Percentiles rank a stretch among this genome's conserved stretches.
These are phyloP conservation scores for Sphyrna mokarran DNA, from an alignment of 2,113 vertebrate species.

Conservation along the genomic window DNA sequence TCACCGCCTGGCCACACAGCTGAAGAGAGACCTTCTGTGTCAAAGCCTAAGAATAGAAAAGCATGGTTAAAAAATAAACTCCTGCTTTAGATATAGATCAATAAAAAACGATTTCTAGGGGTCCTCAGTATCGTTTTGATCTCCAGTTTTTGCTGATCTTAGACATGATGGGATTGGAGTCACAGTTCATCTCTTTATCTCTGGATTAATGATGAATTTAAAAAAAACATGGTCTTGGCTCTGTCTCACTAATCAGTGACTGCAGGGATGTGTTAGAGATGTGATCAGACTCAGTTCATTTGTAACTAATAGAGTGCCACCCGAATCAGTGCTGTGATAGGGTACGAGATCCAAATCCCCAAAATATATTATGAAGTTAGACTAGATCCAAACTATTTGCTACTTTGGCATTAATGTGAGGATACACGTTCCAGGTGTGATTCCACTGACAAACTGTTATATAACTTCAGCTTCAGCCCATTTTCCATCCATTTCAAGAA, in stretches of 20 bases:
- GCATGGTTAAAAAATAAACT: background rate
- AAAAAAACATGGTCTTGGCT: background rate
- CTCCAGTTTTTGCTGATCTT: background rate
- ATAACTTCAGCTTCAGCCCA: too few species aligned
- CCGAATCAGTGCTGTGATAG: too few species aligned
- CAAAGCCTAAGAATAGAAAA: slow-evolving; percentile 67
- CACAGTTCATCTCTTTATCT: background rate
- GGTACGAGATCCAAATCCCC: too few species aligned
- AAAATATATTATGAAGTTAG: too few species aligned
- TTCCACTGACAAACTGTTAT: too few species aligned
- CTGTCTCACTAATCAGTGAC: background rate
- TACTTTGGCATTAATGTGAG: too few species aligned
- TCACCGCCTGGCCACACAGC: slow-evolving; percentile 92
- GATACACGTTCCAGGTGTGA: too few species aligned
- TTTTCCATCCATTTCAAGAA: too few species aligned
- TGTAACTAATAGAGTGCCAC: too few species aligned
- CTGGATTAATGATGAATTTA: background rate
- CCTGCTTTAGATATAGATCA: background rate
- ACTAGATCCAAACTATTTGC: too few species aligned
- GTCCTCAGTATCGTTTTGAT: background rate
- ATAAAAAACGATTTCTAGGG: background rate
- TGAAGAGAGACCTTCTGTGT: slow-evolving; percentile 78
- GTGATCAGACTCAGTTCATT: background rate
- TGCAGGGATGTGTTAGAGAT: background rate
- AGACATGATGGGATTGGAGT: background rate